Evolutionary conservation across 2,797 vertebrate genomes (phyloP).

Genomic region (Heteromormyrus szaboi): DNA sequence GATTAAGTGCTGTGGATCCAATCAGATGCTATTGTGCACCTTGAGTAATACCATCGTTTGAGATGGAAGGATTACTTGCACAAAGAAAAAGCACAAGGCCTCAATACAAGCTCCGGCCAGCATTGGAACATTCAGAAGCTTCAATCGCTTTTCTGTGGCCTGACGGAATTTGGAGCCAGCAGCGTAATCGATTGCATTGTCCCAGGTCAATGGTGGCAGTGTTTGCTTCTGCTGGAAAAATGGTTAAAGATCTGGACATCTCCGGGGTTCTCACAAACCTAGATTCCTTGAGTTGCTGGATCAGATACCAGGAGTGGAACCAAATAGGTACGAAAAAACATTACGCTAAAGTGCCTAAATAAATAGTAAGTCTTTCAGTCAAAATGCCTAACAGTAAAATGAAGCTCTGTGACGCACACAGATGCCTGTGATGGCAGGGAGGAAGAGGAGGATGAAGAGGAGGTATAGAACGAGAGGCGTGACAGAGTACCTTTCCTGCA

Average conservation of each 20-base stretch:
- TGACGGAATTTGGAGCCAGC: not conserved
- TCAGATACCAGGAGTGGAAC: not conserved
- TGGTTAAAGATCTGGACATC: not conserved
- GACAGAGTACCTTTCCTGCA: not conserved
- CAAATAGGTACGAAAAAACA: not conserved
- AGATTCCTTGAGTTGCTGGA: not conserved
- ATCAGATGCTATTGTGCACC: not conserved
- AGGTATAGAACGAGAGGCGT: not conserved
- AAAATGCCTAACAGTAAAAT: not conserved
- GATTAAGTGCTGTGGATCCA: constrained; percentile 2
- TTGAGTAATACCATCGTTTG: not conserved
- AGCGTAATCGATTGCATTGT: not conserved
- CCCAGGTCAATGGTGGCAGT: not conserved
- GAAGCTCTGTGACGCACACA: not conserved
- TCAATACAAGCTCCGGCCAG: not conserved
- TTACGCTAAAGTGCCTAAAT: not conserved
- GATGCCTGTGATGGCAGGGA: not conserved
- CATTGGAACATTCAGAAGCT: not conserved
- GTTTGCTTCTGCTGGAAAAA: not conserved
- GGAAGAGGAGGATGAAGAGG: not conserved
- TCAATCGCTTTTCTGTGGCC: not conserved
- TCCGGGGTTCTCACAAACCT: not conserved
- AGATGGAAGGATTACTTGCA: not conserved
- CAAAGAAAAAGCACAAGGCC: not conserved
- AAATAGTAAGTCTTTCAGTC: not conserved